phyloP scores from a whole-genome alignment of 2,113 vertebrate species.

The Toxostoma redivivum region DNA sequence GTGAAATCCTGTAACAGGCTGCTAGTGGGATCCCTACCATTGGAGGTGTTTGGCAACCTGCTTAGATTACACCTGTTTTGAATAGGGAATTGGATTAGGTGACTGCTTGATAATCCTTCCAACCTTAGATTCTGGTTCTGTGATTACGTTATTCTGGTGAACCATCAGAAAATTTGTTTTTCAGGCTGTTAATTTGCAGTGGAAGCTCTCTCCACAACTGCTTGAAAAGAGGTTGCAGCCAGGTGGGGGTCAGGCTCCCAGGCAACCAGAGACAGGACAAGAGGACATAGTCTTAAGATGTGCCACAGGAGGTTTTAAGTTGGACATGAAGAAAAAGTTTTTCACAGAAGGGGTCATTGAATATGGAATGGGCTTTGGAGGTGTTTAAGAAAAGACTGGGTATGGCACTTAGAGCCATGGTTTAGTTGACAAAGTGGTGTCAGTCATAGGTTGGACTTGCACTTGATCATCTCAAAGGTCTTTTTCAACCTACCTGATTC shows the following conservation, averaged over 20 bases:
- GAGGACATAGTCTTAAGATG: background rate
- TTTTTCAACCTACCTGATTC: too few relatives aligned
- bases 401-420: background rate
- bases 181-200: background rate
- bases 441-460: background rate
- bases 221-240: background rate
- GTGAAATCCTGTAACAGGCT: too few relatives aligned
- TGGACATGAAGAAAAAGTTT: too few relatives aligned
- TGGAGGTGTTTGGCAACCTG: background rate
- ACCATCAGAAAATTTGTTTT: background rate
- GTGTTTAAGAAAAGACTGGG: background rate
- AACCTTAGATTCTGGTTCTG: background rate
- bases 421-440: background rate
- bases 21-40: background rate
- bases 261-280: background rate
- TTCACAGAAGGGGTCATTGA: background rate
- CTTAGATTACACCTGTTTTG: background rate
- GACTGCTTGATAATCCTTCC: background rate
- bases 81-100: background rate
- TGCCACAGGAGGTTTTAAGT: background rate
- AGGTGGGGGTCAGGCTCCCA: accelerated
- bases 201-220: background rate
- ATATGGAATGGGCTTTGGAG: background rate
- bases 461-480: background rate
- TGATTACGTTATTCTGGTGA: background rate